Base-by-base conservation (phyloP, 2,888 invertebrate species). In the Drosophila kambysellisi region DNA sequence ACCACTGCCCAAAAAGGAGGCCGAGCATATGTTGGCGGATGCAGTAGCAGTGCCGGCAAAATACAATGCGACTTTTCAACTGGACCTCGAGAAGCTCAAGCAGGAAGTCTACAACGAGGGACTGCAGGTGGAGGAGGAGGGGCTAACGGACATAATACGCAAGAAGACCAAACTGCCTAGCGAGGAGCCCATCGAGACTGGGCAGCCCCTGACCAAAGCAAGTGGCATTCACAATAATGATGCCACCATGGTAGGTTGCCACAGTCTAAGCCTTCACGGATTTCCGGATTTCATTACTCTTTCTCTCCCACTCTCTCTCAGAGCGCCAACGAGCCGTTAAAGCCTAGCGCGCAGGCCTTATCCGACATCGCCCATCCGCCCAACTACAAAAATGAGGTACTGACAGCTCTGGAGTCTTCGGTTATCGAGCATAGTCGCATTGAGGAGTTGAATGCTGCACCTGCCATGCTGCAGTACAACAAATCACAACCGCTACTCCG, bases 61-160 rank as follows among this genome's bases (percentile, higher is more conserved):
- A 75, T 94, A 95, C 74, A 96, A 95, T 93, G 95, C 95, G 90
- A 95, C 95, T 32, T 94, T 96, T 69, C 96, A 96, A 92, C 95
- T 96, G 92, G 96, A 97, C 91, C 94, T 97, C n/a, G 96, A 97
- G 91, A 95, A 96, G 90, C 95, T 97, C 85, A 96, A 97, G 88
- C 96, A 97, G 88, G 97, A 97, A 92, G 96, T 97, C 9, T 94
- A 97, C 62, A 94, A 95, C 65, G 97, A 97, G 93, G 97, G 97
- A 1, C 94, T 97, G 20, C 97, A 97, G 92, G 96, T 97, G 7
- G 97, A 97, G 93, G 97, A 97, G 90, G 97, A 97, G 92, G 97
- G 97, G 5, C 94, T 97, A 8, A 95, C 96, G 20, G 96, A 96
- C 93, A 94, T 96, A 69, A 93, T 96, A 71, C 94, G 96, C 72